phyloP scores from a whole-genome alignment of 2,888 invertebrate species.

The Oscheius sp. region DNA sequence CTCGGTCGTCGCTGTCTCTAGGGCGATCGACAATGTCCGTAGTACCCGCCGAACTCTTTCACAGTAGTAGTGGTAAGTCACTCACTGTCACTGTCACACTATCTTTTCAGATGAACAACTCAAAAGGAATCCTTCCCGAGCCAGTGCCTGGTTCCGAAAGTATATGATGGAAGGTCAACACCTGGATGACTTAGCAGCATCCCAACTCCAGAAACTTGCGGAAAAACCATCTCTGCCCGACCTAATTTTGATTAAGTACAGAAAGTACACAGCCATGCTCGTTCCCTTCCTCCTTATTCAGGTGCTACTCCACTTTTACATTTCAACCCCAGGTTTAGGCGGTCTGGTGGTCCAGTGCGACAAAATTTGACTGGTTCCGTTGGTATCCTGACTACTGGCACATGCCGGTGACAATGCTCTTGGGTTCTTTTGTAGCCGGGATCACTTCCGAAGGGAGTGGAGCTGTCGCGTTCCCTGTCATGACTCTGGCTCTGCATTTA shows the following conservation, averaged over 20 bases:
- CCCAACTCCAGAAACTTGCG: background rate
- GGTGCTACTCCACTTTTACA: conserved; percentile 35
- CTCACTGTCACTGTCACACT: background rate
- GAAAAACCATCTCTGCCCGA: conserved; percentile 11
- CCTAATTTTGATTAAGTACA: background rate
- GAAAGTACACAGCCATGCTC: conserved; percentile 57
- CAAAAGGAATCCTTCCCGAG: background rate
- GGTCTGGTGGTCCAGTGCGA: conserved; percentile 70
- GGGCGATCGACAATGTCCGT: background rate
- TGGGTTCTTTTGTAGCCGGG: conserved; percentile 71
- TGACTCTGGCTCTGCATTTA: conserved; percentile 68
- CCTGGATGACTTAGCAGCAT: background rate
- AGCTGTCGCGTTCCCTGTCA: conserved; percentile 70
- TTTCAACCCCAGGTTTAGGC: conserved; percentile 41
- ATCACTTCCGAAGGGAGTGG: conserved; percentile 71
- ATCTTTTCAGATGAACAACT: background rate
- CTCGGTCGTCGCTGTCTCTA: background rate
- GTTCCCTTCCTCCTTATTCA: conserved; percentile 64
- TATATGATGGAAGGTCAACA: conserved; percentile 28
- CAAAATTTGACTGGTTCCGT: conserved; percentile 64
- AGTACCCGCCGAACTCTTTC: background rate
- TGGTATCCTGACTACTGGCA: conserved; percentile 68
- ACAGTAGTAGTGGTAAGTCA: background rate
- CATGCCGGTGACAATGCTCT: conserved; percentile 73
- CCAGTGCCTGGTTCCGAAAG: conserved; percentile 9